Percentiles rank a stretch among this genome's conserved stretches.
Evolutionary conservation across 1,140 invertebrate species (phyloP).

Genomic region (Hyles vespertilio): DNA sequence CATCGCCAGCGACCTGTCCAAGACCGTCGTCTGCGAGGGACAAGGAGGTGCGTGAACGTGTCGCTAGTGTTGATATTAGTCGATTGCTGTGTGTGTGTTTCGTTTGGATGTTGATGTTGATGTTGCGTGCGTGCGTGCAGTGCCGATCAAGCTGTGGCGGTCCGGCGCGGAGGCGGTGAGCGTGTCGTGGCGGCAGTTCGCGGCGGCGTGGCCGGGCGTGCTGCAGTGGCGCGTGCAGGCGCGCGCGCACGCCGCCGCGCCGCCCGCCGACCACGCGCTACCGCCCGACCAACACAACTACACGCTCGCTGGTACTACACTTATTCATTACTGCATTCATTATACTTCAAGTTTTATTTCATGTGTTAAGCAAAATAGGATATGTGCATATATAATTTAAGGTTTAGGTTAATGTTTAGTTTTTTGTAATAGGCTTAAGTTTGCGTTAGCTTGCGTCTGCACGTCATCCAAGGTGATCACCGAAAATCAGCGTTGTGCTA

Average conservation of each 20-base stretch:
- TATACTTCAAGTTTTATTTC: too few species aligned
- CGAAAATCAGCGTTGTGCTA: too few species aligned
- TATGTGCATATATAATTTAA: too few species aligned
- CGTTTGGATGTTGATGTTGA: too few species aligned
- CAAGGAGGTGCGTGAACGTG: conserved; percentile 53
- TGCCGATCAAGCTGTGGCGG: conserved; percentile 44
- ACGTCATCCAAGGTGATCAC: too few species aligned
- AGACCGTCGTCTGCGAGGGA: conserved; percentile 59
- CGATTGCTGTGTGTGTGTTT: too few species aligned
- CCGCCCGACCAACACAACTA: conserved; percentile 32
- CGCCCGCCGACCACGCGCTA: conserved; percentile 47
- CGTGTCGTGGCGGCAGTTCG: conserved; percentile 56
- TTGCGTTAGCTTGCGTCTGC: too few species aligned
- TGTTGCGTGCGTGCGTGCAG: conserved; percentile 19
- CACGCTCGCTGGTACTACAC: not conserved
- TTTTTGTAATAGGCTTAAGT: too few species aligned
- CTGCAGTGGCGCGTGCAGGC: conserved; percentile 60
- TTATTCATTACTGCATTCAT: not conserved
- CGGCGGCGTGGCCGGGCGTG: conserved; percentile 37
- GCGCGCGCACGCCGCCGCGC: conserved; percentile 19
- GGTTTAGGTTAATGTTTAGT: too few species aligned
- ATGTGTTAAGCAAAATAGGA: too few species aligned
- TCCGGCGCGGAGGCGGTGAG: conserved; percentile 29
- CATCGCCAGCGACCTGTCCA: conserved; percentile 58
- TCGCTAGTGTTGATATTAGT: too few species aligned